Conservation (phyloP, 2,113 vertebrate genomes). For the Ifrita kowaldi region DNA sequence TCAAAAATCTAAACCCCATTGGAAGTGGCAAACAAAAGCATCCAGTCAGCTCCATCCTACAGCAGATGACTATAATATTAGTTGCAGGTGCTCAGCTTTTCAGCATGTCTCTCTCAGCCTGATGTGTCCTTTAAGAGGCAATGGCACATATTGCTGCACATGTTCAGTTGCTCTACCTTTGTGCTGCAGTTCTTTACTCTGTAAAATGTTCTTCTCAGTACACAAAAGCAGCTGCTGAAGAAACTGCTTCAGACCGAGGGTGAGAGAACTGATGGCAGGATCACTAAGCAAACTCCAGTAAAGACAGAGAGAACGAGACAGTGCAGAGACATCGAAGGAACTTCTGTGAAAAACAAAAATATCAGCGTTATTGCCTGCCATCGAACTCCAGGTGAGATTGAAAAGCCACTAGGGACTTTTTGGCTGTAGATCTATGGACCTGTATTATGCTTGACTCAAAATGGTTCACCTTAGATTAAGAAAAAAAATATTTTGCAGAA, state of each 20-base stretch:
- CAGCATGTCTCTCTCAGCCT: neutral
- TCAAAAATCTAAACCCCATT: neutral
- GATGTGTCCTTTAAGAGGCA: constrained; percentile 22
- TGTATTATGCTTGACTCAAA: neutral
- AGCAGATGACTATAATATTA: neutral
- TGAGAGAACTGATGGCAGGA: constrained; percentile 9
- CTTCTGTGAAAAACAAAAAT: constrained; percentile 46
- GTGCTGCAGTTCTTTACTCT: constrained; percentile 31
- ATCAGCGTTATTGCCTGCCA: constrained; percentile 23
- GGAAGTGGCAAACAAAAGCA: constrained; percentile 30
- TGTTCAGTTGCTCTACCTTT: constrained; percentile 49
- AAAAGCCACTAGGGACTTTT: neutral
- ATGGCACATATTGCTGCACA: neutral
- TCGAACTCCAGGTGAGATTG: constrained; percentile 64
- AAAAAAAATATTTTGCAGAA: neutral
- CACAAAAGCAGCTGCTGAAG: constrained; percentile 66
- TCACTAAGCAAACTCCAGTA: neutral
- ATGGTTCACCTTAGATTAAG: neutral
- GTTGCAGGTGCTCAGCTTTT: constrained; percentile 47
- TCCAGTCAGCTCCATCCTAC: neutral
- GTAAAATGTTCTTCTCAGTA: constrained; percentile 33
- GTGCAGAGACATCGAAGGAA: constrained; percentile 16
- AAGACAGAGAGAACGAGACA: neutral
- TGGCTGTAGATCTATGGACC: neutral
- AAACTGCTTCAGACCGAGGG: neutral